Percentiles rank a stretch among this genome's conserved stretches.
These are phyloP conservation scores for Neoaliturus tenellus DNA, from an alignment of 2,888 invertebrate genomes.

Conservation along the genomic window DNA sequence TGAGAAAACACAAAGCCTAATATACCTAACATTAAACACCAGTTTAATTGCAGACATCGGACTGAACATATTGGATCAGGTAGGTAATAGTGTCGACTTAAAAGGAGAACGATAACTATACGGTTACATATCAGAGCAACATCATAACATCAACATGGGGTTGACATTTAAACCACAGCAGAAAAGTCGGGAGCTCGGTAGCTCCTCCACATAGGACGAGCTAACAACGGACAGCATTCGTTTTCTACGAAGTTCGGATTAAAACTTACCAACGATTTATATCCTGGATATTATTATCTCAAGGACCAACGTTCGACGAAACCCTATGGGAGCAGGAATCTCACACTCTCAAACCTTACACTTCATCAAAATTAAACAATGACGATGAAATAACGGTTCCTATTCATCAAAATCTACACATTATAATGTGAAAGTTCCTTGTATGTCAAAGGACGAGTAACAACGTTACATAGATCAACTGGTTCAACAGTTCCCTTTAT, in stretches of 20 bases:
- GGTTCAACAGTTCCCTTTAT: slow-evolving; percentile 15
- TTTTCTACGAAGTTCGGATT: slow-evolving; percentile 29
- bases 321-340: slow-evolving; percentile 53
- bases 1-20: not conserved
- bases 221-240: slow-evolving; percentile 21
- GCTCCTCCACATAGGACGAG: not conserved
- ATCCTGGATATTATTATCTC: slow-evolving; percentile 51
- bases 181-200: not conserved
- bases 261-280: not conserved
- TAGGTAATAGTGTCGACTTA: not conserved
- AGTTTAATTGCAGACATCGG: not conserved
- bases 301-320: slow-evolving; percentile 57
- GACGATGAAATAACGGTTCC: slow-evolving; percentile 70
- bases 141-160: not conserved
- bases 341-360: slow-evolving; percentile 67
- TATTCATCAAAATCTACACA: slow-evolving; percentile 67
- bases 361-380: slow-evolving; percentile 65
- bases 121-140: not conserved
- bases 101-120: not conserved
- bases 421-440: slow-evolving; percentile 67
- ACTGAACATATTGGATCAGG: not conserved
- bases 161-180: not conserved
- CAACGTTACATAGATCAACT: slow-evolving; percentile 11
- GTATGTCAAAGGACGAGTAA: slow-evolving; percentile 58
- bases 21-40: not conserved